These are phyloP conservation scores for Drosophila mettleri DNA, from an alignment of 2,888 invertebrate species.

Conservation along the genomic window DNA sequence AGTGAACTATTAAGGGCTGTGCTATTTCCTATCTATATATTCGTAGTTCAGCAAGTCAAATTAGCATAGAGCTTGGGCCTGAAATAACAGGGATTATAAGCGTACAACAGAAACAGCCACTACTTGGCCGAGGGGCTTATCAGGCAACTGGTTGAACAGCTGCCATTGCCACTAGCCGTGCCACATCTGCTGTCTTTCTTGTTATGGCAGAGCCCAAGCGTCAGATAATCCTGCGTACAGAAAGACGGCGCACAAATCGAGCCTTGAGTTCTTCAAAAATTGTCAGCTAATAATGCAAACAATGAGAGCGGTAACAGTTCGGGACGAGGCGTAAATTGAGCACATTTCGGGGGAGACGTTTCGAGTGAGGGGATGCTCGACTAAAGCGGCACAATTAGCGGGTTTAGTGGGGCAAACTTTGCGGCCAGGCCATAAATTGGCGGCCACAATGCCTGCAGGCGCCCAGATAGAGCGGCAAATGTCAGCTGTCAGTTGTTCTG, in stretches of 20 bases:
- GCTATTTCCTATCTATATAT: not conserved
- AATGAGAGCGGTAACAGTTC: conserved; percentile 53
- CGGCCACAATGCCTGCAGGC: conserved; percentile 61
- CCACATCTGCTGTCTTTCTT: conserved; percentile 16
- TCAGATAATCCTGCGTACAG: conserved; percentile 59
- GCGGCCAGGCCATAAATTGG: conserved; percentile 60
- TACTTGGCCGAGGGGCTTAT: conserved; percentile 61
- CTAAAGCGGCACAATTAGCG: conserved; percentile 82
- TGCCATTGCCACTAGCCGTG: conserved; percentile 13
- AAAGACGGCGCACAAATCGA: conserved; percentile 4
- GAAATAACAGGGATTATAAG: conserved; percentile 64
- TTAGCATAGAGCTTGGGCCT: conserved; percentile 45
- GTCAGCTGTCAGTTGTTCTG: conserved; percentile 61
- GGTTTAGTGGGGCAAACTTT: conserved; percentile 70
- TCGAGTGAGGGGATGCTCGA: conserved; percentile 15
- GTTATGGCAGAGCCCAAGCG: conserved; percentile 62
- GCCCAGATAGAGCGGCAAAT: conserved; percentile 71
- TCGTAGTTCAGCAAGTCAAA: conserved; percentile 21
- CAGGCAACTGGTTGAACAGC: conserved; percentile 42
- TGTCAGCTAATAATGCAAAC: conserved; percentile 76
- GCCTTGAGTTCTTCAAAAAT: conserved; percentile 55
- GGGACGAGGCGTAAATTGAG: conserved; percentile 57
- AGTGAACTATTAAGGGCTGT: not conserved
- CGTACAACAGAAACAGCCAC: conserved; percentile 61
- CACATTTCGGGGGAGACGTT: conserved; percentile 50